Evolutionary conservation across 2,888 invertebrate genomes (phyloP).

Genomic region (Drymonia ruficornis): DNA sequence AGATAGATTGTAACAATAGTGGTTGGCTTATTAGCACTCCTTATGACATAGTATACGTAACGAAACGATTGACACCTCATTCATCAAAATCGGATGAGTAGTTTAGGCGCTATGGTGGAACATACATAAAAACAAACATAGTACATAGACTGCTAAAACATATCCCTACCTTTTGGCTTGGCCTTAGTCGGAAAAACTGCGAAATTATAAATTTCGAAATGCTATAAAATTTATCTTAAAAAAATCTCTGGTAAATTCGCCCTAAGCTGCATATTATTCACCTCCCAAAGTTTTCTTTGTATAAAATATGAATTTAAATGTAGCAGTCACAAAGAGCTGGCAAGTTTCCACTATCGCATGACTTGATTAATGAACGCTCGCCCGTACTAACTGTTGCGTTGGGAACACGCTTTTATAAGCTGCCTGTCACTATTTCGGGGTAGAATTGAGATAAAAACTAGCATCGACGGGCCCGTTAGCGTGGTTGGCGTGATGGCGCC

Average conservation of each 20-base stretch:
- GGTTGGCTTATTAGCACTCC: no score
- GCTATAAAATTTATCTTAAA: background rate
- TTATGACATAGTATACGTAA: no score
- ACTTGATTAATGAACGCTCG: conserved; percentile 2
- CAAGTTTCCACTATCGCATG: background rate
- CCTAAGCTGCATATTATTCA: conserved; percentile 20
- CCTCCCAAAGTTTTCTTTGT: conserved; percentile 20
- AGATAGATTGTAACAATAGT: no score
- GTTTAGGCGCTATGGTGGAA: no score
- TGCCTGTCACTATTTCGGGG: background rate
- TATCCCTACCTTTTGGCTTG: no score
- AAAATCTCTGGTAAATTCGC: conserved; percentile 4
- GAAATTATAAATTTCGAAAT: background rate
- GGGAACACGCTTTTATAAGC: background rate
- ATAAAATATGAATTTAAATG: conserved; percentile 23
- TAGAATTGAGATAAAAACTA: background rate
- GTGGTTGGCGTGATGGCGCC: no score
- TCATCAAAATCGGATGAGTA: no score
- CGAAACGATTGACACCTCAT: no score
- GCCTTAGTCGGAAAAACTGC: background rate
- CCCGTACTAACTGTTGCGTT: background rate
- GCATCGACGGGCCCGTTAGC: no score
- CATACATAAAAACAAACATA: no score
- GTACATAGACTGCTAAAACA: no score
- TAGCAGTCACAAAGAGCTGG: conserved; percentile 9